Evolutionary conservation across 2,113 vertebrate genomes (phyloP).

Genomic region (Amphiprion percula): DNA sequence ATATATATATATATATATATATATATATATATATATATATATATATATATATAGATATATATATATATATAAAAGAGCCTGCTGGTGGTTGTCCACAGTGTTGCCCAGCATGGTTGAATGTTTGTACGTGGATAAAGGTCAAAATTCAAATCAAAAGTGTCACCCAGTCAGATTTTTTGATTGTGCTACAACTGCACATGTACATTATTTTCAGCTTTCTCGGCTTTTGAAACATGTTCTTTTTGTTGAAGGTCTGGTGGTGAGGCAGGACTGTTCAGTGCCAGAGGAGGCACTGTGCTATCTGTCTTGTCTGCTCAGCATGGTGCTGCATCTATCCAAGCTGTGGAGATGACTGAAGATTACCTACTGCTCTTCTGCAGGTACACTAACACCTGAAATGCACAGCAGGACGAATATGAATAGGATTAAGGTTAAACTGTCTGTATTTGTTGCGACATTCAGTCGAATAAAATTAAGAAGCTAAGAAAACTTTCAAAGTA

Average conservation of each 20-base stretch:
- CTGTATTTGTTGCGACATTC: neutral
- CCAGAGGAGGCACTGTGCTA: slow-evolving; percentile 62
- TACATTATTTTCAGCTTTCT: neutral
- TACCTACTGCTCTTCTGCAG: slow-evolving; percentile 82
- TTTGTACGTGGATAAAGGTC: too few relatives aligned
- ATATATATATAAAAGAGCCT: too few relatives aligned
- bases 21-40: too few relatives aligned
- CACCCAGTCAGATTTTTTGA: too few relatives aligned
- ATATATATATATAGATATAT: too few relatives aligned
- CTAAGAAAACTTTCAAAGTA: too few relatives aligned
- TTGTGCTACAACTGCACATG: too few relatives aligned
- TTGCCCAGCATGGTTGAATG: too few relatives aligned
- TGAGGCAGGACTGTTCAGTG: slow-evolving; percentile 73
- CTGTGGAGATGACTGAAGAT: slow-evolving; percentile 76
- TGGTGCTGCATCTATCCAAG: slow-evolving; percentile 62
- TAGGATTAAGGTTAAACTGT: neutral
- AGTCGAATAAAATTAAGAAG: neutral
- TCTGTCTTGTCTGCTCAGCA: slow-evolving; percentile 64
- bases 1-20: too few relatives aligned
- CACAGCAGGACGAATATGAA: neutral
- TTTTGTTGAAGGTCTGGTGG: slow-evolving; percentile 68
- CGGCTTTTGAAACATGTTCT: neutral
- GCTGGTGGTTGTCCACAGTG: too few relatives aligned
- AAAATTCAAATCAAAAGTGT: too few relatives aligned
- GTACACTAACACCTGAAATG: slow-evolving; percentile 33